Evolutionary conservation across 1,140 invertebrate species (phyloP).

Genomic region (Lucilia cuprina): DNA sequence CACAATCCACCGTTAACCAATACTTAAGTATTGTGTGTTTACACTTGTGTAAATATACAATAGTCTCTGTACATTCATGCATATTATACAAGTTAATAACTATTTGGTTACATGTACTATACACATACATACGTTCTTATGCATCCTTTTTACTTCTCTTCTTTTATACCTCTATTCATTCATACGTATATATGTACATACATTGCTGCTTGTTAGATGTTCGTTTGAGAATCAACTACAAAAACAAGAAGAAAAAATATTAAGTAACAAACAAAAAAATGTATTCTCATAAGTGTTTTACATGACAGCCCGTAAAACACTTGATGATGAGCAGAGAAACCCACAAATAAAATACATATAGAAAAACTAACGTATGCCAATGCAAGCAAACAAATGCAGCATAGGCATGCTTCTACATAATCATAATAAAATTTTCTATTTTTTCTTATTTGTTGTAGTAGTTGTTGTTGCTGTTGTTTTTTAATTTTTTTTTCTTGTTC

Average conservation of each 20-base stretch:
- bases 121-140: background rate
- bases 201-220: too few relatives aligned
- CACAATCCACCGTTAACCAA: background rate
- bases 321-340: background rate
- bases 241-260: background rate
- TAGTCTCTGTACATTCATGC: background rate
- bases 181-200: too few relatives aligned
- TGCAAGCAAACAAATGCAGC: background rate
- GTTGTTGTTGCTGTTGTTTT: too few relatives aligned
- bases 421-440: slow-evolving; percentile 2
- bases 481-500: background rate
- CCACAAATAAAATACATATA: too few relatives aligned
- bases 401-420: background rate
- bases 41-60: background rate
- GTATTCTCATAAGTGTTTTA: background rate
- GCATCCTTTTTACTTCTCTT: background rate
- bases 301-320: background rate
- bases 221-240: background rate
- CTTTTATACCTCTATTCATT: too few relatives aligned
- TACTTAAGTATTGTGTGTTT: background rate
- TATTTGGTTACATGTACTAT: background rate
- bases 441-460: background rate
- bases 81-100: slow-evolving; percentile 15
- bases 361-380: background rate
- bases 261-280: background rate